Base-by-base conservation (phyloP, 2,113 vertebrate species). In the Pitta sordida region DNA sequence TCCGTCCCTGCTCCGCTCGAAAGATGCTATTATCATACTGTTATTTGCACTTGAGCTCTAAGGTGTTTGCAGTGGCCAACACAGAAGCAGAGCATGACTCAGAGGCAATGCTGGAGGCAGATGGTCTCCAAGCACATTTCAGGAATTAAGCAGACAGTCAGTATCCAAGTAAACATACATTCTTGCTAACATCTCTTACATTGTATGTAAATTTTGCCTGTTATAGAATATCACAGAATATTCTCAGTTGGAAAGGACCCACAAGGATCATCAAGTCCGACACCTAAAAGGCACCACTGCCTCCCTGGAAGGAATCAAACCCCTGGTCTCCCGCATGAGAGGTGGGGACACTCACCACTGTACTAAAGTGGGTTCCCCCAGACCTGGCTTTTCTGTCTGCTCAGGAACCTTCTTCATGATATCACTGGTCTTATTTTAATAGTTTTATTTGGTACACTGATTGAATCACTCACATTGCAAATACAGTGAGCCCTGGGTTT, bases 1-100 rank as follows among this genome's bases (percentile, higher is more conserved):
- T n/a, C n/a, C n/a, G n/a, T n/a, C n/a, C n/a, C n/a, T n/a, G n/a
- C n/a, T n/a, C n/a, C n/a, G n/a, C n/a, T n/a, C n/a, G 90, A 86
- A 85, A 78, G 83, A 89, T 67, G 83, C 62, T 48, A 90, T 95
- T 96, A 96, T 95, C 87, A 85, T 30, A 24, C 69, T 94, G 77
- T 65, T 65, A 58, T 93, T 96, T 83, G 74, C 78, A 85, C 82
- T 94, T 75, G 83, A 92, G 74, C 91, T 88, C 70, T 58, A 46
- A 63, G 71, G 83, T 97, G 76, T 92, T 94, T 96, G 83, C 88
- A 93, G 43, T 58, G 91, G 81, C 56, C 21, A 7, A 63, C 88
- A 91, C 75, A 94, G 93, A 76, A 73, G 76, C 78, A 76, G 84
- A 56, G 23, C 82, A 49, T 59, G 94, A 80, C 71, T 80, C 55